phyloP scores from a whole-genome alignment of 37 sponge, comb jelly and placozoan genomes.

The Spongilla lacustris region DNA sequence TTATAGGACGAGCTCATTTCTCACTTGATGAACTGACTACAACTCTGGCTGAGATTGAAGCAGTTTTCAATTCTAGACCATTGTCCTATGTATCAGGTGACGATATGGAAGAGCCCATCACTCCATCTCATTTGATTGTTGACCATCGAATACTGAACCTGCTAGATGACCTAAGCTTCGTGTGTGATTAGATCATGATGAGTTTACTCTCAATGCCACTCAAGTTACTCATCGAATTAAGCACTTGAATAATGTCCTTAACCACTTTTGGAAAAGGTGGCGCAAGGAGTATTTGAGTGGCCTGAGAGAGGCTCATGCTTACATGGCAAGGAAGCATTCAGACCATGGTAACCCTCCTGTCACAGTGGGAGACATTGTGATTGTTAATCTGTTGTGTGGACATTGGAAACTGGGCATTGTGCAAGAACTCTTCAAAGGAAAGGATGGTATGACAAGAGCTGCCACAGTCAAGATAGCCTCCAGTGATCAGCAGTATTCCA shows the following conservation, averaged over 20 bases:
- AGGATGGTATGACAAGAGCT: background rate
- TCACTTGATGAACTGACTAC: conserved; percentile 14
- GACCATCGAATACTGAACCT: conserved; percentile 33
- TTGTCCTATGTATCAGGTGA: conserved; percentile 37
- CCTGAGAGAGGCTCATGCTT: conserved; percentile 11
- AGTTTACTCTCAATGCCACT: conserved; percentile 7
- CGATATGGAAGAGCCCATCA: conserved; percentile 35
- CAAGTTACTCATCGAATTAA: background rate
- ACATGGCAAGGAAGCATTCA: background rate
- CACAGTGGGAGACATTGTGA: conserved; percentile 28
- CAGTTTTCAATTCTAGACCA: conserved; percentile 22
- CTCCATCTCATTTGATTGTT: conserved; percentile 33
- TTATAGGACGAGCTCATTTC: conserved; percentile 5
- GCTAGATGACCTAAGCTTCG: conserved; percentile 3
- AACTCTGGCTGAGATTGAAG: conserved; percentile 16
- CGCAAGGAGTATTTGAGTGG: conserved; percentile 18
- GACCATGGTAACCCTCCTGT: conserved; percentile 5
- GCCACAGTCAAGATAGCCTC: conserved; percentile 14
- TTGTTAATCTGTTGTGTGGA: conserved; percentile 15
- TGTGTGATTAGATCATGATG: conserved; percentile 19
- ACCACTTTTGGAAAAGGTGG: conserved; percentile 41
- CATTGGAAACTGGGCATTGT: conserved; percentile 15
- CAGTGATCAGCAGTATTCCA: background rate
- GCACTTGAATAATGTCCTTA: conserved; percentile 16
- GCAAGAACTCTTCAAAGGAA: conserved; percentile 3